Conservation (phyloP, 2,888 invertebrate species). For the Cordylochernes scorpioides region DNA sequence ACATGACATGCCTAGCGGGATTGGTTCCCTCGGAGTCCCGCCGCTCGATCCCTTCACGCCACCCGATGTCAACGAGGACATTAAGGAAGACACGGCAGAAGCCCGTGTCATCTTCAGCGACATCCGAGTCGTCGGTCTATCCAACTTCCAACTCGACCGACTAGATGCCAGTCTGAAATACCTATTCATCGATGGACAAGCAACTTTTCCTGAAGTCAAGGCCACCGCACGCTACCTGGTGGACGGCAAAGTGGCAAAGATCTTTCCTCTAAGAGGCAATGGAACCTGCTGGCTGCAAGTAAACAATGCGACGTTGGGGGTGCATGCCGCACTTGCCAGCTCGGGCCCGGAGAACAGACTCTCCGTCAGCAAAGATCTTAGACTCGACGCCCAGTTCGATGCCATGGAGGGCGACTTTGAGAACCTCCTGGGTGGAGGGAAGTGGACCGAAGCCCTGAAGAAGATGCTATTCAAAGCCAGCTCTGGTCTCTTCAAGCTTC, state of each 20-base stretch:
- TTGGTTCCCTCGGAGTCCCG: slow-evolving; percentile 6
- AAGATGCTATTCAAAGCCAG: slow-evolving; percentile 8
- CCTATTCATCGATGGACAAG: slow-evolving; percentile 1
- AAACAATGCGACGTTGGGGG: slow-evolving; percentile 7
- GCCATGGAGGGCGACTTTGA: slow-evolving; percentile 5
- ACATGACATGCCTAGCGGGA: slow-evolving; percentile 7
- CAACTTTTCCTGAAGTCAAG: slow-evolving; percentile 5
- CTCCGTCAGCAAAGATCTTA: slow-evolving; percentile 7
- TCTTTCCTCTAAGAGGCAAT: slow-evolving; percentile 9
- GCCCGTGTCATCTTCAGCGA: slow-evolving; percentile 7
- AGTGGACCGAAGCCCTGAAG: slow-evolving; percentile 8
- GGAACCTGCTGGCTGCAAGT: slow-evolving; percentile 7
- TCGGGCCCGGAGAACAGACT: slow-evolving; percentile 5
- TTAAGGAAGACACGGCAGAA: slow-evolving; percentile 8
- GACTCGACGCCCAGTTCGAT: slow-evolving; percentile 8
- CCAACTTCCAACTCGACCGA: slow-evolving; percentile 2
- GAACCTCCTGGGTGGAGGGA: slow-evolving; percentile 9
- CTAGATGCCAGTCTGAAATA: slow-evolving; percentile 4
- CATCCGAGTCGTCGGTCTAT: slow-evolving; percentile 4
- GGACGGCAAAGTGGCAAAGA: slow-evolving; percentile 8
- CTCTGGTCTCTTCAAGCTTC: slow-evolving; percentile 7
- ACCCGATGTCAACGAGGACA: slow-evolving; percentile 6
- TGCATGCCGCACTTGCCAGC: slow-evolving; percentile 4
- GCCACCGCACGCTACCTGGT: slow-evolving; percentile 6
- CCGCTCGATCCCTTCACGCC: slow-evolving; percentile 7